A percentile compares a stretch with the other conserved stretches of the same genome.
These are phyloP conservation scores for Nyctalus aviator DNA, from an alignment of 2,797 vertebrate species.

Conservation along the genomic window DNA sequence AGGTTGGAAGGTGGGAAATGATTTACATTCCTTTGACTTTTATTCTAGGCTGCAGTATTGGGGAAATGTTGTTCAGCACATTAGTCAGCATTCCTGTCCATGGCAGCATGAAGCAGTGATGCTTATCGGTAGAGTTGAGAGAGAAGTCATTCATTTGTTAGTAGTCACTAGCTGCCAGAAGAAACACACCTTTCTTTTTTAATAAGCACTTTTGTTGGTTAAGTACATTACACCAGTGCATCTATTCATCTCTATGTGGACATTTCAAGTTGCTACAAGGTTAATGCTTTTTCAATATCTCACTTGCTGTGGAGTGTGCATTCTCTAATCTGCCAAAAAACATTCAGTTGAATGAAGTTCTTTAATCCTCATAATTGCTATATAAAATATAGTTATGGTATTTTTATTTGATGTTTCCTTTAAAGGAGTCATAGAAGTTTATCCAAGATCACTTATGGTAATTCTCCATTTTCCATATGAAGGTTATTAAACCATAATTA, in stretches of 20 bases:
- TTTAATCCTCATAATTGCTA: conserved; percentile 76
- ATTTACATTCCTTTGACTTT: neutral
- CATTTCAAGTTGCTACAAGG: conserved; percentile 70
- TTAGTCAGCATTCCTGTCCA: neutral
- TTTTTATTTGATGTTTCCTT: conserved; percentile 77
- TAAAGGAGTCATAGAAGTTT: conserved; percentile 72
- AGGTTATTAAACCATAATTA: conserved; percentile 79
- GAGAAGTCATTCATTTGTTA: conserved; percentile 50
- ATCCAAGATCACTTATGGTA: conserved; percentile 74
- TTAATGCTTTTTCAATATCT: conserved; percentile 50
- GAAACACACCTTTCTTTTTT: conserved; percentile 54
- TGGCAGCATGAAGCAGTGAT: neutral
- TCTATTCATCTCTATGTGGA: conserved; percentile 46
- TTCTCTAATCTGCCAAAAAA: conserved; percentile 66
- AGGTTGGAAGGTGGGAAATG: conserved; percentile 8
- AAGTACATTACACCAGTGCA: conserved; percentile 31
- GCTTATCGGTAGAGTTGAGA: neutral
- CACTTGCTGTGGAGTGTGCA: conserved; percentile 51
- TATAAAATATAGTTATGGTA: conserved; percentile 65
- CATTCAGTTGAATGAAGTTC: conserved; percentile 55
- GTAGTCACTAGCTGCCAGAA: neutral
- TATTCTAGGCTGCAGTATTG: neutral
- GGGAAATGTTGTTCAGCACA: neutral
- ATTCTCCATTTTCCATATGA: conserved; percentile 74
- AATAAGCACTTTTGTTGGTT: conserved; percentile 48